A percentile compares a stretch with the other conserved stretches of the same genome.
phyloP scores from a whole-genome alignment of 1,140 invertebrate species.

The Heliothis subflexa region DNA sequence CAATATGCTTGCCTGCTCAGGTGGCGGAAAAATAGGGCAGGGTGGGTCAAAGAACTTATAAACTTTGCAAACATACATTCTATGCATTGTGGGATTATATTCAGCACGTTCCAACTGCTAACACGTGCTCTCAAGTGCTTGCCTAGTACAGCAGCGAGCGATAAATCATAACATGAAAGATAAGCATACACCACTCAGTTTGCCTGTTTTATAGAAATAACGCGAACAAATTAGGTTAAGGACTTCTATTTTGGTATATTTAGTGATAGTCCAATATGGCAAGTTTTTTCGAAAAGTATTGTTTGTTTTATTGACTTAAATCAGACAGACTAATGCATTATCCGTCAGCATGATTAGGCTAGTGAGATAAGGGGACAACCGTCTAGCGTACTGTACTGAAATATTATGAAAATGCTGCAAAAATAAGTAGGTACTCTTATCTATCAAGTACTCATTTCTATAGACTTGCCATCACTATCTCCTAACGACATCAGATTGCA shows the following conservation, averaged over 20 bases:
- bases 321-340: no score
- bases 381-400: no score
- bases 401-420: no score
- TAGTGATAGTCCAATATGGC: no score
- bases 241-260: background rate
- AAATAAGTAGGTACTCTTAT: no score
- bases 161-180: conserved; percentile 2
- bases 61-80: background rate
- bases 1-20: background rate
- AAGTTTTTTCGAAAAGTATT: no score
- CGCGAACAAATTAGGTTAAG: background rate
- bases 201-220: background rate
- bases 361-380: no score
- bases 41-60: background rate
- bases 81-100: background rate
- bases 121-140: conserved; percentile 6
- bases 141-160: background rate
- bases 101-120: background rate
- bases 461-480: no score
- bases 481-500: no score
- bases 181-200: background rate
- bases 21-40: background rate
- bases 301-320: no score
- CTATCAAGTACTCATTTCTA: no score
- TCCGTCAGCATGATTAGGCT: no score